Evolutionary conservation across 2,888 invertebrate species (phyloP), one percentile per base, ranked within the genome.

Genomic region (Cactoblastis cactorum): DNA sequence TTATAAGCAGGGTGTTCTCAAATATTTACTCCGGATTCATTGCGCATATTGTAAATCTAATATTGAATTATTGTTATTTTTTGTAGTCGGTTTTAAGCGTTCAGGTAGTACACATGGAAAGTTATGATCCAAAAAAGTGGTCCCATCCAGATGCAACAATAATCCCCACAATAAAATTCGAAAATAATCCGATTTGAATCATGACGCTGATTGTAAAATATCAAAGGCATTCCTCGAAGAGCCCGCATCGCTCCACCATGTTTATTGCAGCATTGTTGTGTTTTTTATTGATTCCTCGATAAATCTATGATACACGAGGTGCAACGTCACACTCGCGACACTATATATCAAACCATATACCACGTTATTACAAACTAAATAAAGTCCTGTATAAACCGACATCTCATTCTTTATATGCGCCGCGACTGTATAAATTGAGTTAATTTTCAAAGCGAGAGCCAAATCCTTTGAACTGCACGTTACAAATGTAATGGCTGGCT

Each of bases 241-340:
- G 35, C 33, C 34, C 37, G 34, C 28, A 53, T 54, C 55, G 68
- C 63, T 62, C 62, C 58, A 65, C 63, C 69, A 59, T 58, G 76
- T 80, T 81, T 80, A 78, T 76, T 69, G 62, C 56, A 63, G 59
- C 62, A 71, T 71, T 74, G 71, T 69, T 61, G 67, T 77, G 76
- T 78, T 72, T 80, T 81, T 79, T 81, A 79, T 83, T 72, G 77
- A 73, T 74, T 71, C 65, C 55, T 69, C 75, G 63, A 82, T 84
- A 83, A 83, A 83, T 79, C 74, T 75, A 53, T 59, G 61, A 17
- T 38, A 35, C 34, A 62, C 62, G 59, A 73, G 71, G 75, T 73
- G 77, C 73, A 69, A 69, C 72, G 74, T 72, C 75, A 80, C 78
- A 73, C 77, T 69, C 73, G 67, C 63, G 59, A 63, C 63, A 65